A percentile compares a stretch with the other conserved stretches of the same genome.
These are phyloP conservation scores for Lichenostomus cassidix DNA, from an alignment of 2,113 vertebrate genomes.

Conservation along the genomic window DNA sequence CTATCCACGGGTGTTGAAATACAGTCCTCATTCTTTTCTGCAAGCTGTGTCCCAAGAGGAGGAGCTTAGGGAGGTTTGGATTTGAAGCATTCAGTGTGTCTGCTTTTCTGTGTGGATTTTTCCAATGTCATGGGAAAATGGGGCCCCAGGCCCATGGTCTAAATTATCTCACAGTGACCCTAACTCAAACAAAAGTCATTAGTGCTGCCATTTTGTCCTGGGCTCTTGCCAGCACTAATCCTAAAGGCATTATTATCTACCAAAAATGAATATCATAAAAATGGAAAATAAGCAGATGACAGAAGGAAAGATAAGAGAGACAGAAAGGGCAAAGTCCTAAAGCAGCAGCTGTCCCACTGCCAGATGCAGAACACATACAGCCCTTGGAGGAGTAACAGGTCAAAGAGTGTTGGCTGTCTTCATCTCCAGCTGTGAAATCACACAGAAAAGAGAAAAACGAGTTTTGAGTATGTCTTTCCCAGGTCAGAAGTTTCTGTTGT, in stretches of 20 bases:
- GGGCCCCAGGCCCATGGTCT: background rate
- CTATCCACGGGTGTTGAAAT: background rate
- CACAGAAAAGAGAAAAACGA: background rate
- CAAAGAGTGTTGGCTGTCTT: background rate
- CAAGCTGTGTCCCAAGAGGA: background rate
- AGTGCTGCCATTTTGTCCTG: slow-evolving; percentile 55
- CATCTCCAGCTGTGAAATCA: slow-evolving; percentile 11
- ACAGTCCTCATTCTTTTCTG: slow-evolving; percentile 12
- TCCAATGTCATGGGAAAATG: slow-evolving; percentile 43
- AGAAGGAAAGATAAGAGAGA: slow-evolving; percentile 32
- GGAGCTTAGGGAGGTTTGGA: background rate
- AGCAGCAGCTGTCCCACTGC: slow-evolving; percentile 1
- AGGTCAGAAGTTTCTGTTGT: background rate
- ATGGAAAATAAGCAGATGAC: slow-evolving; percentile 60
- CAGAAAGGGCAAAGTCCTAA: slow-evolving; percentile 36
- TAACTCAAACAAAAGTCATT: slow-evolving; percentile 4
- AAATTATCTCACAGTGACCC: slow-evolving; percentile 19
- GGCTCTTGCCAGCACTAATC: slow-evolving; percentile 26
- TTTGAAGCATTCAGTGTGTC: slow-evolving; percentile 16
- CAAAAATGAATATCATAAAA: slow-evolving; percentile 25
- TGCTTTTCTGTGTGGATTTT: slow-evolving; percentile 41
- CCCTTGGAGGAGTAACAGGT: background rate
- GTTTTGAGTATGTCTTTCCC: background rate
- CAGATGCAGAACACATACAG: background rate
- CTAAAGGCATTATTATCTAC: slow-evolving; percentile 36